Evolutionary conservation across 2,113 vertebrate genomes (phyloP).

Genomic region (Daphoenositta chrysoptera): DNA sequence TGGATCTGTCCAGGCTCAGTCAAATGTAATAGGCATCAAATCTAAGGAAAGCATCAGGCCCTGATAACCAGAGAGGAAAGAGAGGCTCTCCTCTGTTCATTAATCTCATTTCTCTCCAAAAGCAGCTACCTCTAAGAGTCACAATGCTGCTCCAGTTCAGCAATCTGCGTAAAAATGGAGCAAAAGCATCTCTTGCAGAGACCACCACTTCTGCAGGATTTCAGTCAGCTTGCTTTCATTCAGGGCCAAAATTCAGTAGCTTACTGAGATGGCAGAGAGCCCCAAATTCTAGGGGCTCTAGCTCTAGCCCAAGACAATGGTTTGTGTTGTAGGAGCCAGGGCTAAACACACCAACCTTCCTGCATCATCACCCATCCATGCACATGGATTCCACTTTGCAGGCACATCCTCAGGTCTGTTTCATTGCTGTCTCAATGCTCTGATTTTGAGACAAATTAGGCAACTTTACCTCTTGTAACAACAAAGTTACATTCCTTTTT

Average conservation of each 20-base stretch:
- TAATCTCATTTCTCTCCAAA: background rate
- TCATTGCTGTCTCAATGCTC: background rate
- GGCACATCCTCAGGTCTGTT: background rate
- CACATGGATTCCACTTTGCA: background rate
- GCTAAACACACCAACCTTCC: background rate
- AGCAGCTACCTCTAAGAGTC: background rate
- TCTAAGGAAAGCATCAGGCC: background rate
- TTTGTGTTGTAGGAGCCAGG: too few relatives aligned
- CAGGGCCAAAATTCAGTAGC: background rate
- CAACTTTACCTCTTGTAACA: background rate
- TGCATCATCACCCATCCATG: background rate
- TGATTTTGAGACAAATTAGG: background rate
- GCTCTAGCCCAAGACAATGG: too few relatives aligned
- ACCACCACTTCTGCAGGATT: background rate
- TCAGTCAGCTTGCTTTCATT: background rate
- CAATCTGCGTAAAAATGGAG: background rate
- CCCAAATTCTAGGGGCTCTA: background rate
- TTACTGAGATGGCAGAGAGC: background rate
- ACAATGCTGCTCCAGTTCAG: background rate
- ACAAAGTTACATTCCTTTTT: background rate
- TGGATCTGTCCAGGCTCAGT: background rate
- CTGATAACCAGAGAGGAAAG: background rate
- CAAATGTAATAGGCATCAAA: background rate
- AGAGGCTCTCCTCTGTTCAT: background rate
- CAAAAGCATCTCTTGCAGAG: background rate